Percentiles rank a stretch among this genome's conserved stretches.
phyloP scores from a whole-genome alignment of 2,888 invertebrate genomes.

The Orthonychiurus folsomi region DNA sequence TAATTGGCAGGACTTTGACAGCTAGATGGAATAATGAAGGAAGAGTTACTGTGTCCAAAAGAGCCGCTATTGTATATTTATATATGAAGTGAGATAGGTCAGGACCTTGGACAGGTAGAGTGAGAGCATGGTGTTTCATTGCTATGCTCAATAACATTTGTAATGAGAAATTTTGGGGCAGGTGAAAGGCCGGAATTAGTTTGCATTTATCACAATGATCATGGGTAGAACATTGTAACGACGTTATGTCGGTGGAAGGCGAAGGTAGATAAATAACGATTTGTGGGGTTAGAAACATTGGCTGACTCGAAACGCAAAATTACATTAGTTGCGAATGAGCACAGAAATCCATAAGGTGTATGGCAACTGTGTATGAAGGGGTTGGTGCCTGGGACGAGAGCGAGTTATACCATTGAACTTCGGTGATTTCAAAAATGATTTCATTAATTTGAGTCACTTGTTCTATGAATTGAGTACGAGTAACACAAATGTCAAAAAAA shows the following conservation, averaged over 20 bases:
- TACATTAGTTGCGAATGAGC: not conserved
- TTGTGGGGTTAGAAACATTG: no score
- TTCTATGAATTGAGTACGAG: not conserved
- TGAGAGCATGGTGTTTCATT: no score
- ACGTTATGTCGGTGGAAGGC: not conserved
- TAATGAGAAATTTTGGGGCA: no score
- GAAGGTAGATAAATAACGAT: no score
- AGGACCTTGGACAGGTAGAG: no score
- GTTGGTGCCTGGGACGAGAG: not conserved
- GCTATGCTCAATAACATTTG: no score
- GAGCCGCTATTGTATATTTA: not conserved
- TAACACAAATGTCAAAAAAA: not conserved
- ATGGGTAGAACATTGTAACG: no score
- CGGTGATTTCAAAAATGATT: no score
- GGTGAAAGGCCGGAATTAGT: no score
- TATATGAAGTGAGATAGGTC: not conserved
- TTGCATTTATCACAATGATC: no score
- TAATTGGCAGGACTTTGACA: not conserved
- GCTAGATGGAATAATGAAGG: not conserved
- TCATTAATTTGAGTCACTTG: not conserved
- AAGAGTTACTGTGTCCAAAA: not conserved
- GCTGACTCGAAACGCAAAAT: no score
- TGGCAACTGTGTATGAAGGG: not conserved
- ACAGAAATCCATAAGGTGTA: not conserved
- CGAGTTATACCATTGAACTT: no score